Evolutionary conservation across 92 coral and sea anemone genomes (phyloP), one percentile per base, ranked within the genome.

Genomic region (Paragorgia papillata): DNA sequence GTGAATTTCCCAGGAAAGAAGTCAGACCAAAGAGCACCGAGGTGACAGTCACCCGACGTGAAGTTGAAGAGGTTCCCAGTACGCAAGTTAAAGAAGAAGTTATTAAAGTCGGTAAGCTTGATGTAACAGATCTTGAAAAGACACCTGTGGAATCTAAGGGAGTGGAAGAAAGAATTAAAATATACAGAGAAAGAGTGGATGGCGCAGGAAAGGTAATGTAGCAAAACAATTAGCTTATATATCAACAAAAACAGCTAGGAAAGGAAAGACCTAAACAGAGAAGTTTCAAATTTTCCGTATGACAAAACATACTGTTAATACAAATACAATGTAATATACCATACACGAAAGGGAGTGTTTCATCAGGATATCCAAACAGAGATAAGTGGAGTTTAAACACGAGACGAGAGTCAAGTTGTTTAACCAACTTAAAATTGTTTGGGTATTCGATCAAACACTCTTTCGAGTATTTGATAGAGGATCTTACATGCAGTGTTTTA

Each of bases 171-270:
- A 66, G 73, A 27, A 25, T 66, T 13, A 26, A 1, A 59, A 27
- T 34, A 27, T 34, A 59, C 35, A 59, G 32, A 59, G 65, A 59
- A 59, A 59, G 32, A 3, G 33, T 31, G 2, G 68, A 62, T 62
- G 62, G 62, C 12, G 43, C 6, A 37, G 6, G 43, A 5, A 37
- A 37, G 43, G 65, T 30, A 59, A 55, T 27, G 27, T 15, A 26
- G 39, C n/a, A n/a, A n/a, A n/a, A n/a, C n/a, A n/a, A n/a, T n/a
- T n/a, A n/a, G n/a, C n/a, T n/a, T n/a, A n/a, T n/a, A n/a, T n/a
- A n/a, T n/a, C n/a, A n/a, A n/a, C n/a, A n/a, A n/a, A n/a, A n/a
- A n/a, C n/a, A 19, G 22, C 2, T 26, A 34, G 14, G 1, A 27
- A 1, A 24, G 27, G 15, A 59, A 59, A 26, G 18, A 26, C 35